Base-by-base conservation (phyloP, 2,888 invertebrate genomes). In the Rhamnusium bicolor region DNA sequence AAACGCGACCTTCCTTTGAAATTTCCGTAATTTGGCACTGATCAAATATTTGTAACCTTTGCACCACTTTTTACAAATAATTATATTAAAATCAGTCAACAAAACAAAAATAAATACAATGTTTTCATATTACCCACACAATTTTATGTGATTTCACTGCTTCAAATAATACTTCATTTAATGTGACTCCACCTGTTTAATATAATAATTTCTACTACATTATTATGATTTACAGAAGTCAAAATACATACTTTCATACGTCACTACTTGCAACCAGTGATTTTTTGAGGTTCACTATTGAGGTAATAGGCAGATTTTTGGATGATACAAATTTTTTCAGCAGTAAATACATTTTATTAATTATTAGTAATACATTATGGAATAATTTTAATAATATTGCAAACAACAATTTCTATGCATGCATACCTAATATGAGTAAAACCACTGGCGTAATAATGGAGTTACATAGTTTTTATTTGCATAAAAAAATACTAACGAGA, bases 111-210 rank as follows among this genome's bases (percentile, higher is more conserved):
- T 65, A 53, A n/a, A 18, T 21, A 54, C n/a, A n/a, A 18, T 19
- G 24, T 53, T 65, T 19, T 27, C 19, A 19, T 32, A 27, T 18
- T 14, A n/a, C 69, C 69, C 61, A 69, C 69, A 51, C 51, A 58
- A 32, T 32, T 14, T 27, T 49, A 49, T 53, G 32, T 53, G 60
- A 69, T 27, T 14, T 61, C 69, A 69, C 61, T 51, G 49, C 63
- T 53, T 62, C 53, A 70, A 70, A 63, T 70, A 70, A 19, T 14
- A 18, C 16, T 14, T 19, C n/a, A n/a, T 21, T 1, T 14, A 7
- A 24, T 19, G 27, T n/a, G n/a, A n/a, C n/a, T n/a, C n/a, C n/a
- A n/a, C n/a, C n/a, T n/a, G n/a, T n/a, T n/a, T n/a, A n/a, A n/a
- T n/a, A n/a, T n/a, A n/a, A n/a, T n/a, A n/a, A n/a, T n/a, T n/a